phyloP scores from a whole-genome alignment of 2,113 vertebrate species.

The Heterotis niloticus region DNA sequence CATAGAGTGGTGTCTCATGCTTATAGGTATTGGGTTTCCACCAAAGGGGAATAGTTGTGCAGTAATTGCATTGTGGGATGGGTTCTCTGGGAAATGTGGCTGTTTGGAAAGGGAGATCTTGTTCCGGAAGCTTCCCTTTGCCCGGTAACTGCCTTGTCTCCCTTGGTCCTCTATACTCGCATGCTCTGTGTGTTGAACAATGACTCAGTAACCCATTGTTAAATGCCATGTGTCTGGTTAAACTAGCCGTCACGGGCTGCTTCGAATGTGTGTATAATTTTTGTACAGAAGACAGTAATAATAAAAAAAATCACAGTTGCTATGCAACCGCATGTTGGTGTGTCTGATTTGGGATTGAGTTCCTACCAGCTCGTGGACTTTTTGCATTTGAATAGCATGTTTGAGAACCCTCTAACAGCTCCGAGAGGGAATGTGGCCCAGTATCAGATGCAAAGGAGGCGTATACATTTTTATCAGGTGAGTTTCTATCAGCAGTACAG shows the following conservation, averaged over 20 bases:
- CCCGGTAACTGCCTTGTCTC: conserved; percentile 1
- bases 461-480: too few relatives aligned
- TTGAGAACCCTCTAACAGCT: too few relatives aligned
- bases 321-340: conserved; percentile 58
- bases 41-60: not conserved
- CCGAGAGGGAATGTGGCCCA: too few relatives aligned
- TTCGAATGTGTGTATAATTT: conserved; percentile 68
- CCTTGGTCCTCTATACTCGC: conserved; percentile 14
- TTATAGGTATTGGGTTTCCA: conserved; percentile 8
- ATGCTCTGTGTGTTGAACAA: conserved; percentile 22
- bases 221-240: conserved; percentile 18
- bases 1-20: not conserved
- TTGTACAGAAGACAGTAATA: conserved; percentile 65
- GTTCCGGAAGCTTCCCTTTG: not conserved
- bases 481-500: too few relatives aligned
- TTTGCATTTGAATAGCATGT: too few relatives aligned
- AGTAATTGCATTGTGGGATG: not conserved
- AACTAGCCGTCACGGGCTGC: conserved; percentile 43
- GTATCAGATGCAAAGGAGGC: too few relatives aligned
- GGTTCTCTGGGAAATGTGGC: not conserved
- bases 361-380: too few relatives aligned
- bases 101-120: not conserved
- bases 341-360: not conserved
- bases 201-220: not conserved
- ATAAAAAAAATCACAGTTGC: conserved; percentile 62